Percentiles rank a stretch among this genome's conserved stretches.
Evolutionary conservation across 2,113 vertebrate genomes (phyloP).

Genomic region (Cyprinodon brontotheroides): DNA sequence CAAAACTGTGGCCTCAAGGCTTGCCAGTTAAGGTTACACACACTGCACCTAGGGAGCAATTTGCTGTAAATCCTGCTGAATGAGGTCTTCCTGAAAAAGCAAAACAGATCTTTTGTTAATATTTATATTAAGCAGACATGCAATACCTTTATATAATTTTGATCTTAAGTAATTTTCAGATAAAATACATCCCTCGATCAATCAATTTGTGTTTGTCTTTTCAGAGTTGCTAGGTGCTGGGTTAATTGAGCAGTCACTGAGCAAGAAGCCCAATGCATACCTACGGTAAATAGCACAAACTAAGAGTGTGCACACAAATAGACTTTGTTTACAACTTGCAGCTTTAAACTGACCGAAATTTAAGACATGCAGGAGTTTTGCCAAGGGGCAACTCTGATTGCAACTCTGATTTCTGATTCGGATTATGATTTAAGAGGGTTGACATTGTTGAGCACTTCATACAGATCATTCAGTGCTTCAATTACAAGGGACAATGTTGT

Average conservation of each 20-base stretch:
- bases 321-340: neutral
- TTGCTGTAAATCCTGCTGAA: neutral
- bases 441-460: neutral
- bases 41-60: neutral
- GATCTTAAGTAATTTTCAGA: neutral
- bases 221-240: neutral
- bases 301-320: neutral
- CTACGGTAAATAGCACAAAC: neutral
- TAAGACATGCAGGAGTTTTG: neutral
- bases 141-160: neutral
- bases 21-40: neutral
- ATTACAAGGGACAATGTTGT: neutral
- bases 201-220: neutral
- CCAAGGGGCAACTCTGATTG: neutral
- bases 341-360: neutral
- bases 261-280: neutral
- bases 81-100: neutral
- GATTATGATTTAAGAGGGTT: too few relatives aligned
- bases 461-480: neutral
- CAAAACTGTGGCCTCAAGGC: neutral
- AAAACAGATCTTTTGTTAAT: too few relatives aligned
- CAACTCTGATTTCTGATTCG: too few relatives aligned
- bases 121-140: neutral
- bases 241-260: neutral
- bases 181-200: neutral